Evolutionary conservation across 2,888 invertebrate species (phyloP).

Genomic region (Drosophila setosimentum): DNA sequence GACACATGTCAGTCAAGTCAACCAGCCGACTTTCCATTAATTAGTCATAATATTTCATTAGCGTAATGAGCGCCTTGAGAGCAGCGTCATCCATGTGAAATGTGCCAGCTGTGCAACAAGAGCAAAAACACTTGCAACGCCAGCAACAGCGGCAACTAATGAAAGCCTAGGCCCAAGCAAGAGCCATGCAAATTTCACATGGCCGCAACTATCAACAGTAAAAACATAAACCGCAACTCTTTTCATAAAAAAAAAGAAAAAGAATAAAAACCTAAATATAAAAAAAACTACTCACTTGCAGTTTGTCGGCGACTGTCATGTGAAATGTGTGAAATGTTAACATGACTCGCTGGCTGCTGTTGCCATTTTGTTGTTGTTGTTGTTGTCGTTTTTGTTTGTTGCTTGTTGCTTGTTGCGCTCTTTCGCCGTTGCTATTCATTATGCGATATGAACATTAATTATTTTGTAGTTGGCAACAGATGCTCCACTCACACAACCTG

Average conservation of each 20-base stretch:
- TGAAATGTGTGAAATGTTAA: conserved; percentile 79
- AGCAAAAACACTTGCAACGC: conserved; percentile 12
- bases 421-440: conserved; percentile 71
- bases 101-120: conserved; percentile 62
- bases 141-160: conserved; percentile 37
- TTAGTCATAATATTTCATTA: conserved; percentile 78
- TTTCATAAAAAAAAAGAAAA: conserved; percentile 40
- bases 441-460: conserved; percentile 79
- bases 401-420: conserved; percentile 29
- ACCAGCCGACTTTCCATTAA: conserved; percentile 76
- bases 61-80: conserved; percentile 70
- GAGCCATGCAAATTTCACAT: conserved; percentile 54
- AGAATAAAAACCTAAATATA: not conserved
- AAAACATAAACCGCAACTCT: conserved; percentile 19
- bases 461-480: conserved; percentile 64
- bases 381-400: conserved; percentile 12
- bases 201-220: conserved; percentile 35
- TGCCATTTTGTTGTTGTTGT: conserved; percentile 28
- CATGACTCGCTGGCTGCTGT: conserved; percentile 40
- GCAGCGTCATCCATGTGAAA: conserved; percentile 60
- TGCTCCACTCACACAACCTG: conserved; percentile 43
- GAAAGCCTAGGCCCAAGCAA: conserved; percentile 53
- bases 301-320: conserved; percentile 44
- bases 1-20: conserved; percentile 68
- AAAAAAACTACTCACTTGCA: conserved; percentile 31